Conservation (phyloP, 1,140 invertebrate genomes). For the Neelides sp. region DNA sequence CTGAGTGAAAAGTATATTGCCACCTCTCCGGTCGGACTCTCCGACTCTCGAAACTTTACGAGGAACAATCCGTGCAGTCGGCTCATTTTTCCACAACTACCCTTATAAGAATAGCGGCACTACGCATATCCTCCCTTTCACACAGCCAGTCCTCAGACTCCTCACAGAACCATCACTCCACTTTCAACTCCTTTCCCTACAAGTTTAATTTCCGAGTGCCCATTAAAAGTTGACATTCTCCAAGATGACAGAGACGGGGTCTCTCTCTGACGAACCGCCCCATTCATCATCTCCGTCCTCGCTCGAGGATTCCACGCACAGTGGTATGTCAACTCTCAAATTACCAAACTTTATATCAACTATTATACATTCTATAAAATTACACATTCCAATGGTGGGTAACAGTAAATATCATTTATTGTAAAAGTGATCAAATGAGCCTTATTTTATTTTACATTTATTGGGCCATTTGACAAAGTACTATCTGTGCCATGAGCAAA, state of each 20-base stretch:
- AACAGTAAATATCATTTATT: conserved; percentile 1
- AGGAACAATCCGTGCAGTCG: too few relatives aligned
- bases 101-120: too few relatives aligned
- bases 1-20: too few relatives aligned
- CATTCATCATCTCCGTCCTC: conserved; percentile 29
- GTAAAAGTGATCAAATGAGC: not conserved
- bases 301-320: conserved; percentile 10
- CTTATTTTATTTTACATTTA: not conserved
- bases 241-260: conserved; percentile 24
- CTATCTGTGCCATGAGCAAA: not conserved
- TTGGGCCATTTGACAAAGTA: not conserved
- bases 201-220: too few relatives aligned
- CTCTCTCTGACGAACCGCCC: conserved; percentile 27
- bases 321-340: not conserved
- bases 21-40: too few relatives aligned
- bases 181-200: too few relatives aligned
- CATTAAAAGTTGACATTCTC: too few relatives aligned
- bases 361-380: not conserved
- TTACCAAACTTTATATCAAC: not conserved
- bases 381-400: not conserved
- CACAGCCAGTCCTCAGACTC: too few relatives aligned
- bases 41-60: too few relatives aligned
- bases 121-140: too few relatives aligned
- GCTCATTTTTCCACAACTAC: too few relatives aligned
- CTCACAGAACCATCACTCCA: too few relatives aligned